phyloP scores from a whole-genome alignment of 2,797 vertebrate species.

The Pangasius mekongensis region DNA sequence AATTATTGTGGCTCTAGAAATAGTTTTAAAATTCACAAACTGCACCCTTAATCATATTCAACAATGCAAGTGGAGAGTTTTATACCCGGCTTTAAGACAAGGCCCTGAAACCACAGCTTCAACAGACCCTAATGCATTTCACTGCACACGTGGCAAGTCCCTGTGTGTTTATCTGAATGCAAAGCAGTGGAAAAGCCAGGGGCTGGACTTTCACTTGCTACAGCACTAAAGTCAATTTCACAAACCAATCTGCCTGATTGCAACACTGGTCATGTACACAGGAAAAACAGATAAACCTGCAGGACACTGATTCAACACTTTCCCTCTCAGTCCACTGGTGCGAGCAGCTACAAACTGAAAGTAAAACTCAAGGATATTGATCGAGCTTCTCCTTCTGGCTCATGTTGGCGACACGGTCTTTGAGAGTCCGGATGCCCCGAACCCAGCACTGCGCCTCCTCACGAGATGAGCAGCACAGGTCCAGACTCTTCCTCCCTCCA shows the following conservation, averaged over 20 bases:
- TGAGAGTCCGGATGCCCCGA: constrained; percentile 84
- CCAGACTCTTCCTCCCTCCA: constrained; percentile 87
- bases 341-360: neutral
- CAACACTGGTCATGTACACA: neutral
- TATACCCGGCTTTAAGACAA: neutral
- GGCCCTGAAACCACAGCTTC: neutral
- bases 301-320: neutral
- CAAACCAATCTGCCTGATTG: neutral
- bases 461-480: constrained; percentile 81
- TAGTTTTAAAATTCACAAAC: neutral
- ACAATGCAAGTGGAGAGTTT: neutral
- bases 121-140: neutral
- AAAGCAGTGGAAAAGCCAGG: neutral
- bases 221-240: too few relatives aligned
- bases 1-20: neutral
- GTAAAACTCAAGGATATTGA: constrained; percentile 86
- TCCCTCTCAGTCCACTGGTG: neutral
- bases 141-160: neutral
- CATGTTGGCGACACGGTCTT: constrained; percentile 84
- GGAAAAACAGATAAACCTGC: neutral
- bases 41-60: neutral
- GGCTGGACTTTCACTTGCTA: neutral
- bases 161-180: neutral
- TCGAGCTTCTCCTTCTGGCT: constrained; percentile 92
- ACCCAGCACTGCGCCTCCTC: constrained; percentile 89